Percentiles rank a stretch among this genome's conserved stretches.
These are phyloP conservation scores for Gambusia holbrooki DNA, from an alignment of 2,113 vertebrate genomes.

Conservation along the genomic window DNA sequence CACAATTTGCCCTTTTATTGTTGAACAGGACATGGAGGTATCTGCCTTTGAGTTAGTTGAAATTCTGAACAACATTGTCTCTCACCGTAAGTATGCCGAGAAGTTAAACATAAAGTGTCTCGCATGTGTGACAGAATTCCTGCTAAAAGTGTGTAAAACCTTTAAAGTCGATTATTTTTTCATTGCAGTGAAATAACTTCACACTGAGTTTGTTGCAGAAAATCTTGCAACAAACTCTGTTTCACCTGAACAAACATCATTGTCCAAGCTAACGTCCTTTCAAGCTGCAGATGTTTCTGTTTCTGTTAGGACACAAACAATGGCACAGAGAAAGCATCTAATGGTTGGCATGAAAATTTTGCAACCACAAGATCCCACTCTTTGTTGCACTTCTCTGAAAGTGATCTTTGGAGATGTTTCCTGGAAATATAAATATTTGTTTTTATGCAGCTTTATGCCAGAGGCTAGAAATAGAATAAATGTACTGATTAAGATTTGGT, in stretches of 20 bases:
- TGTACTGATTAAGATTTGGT: no score
- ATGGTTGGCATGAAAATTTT: not conserved
- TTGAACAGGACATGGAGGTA: constrained; percentile 83
- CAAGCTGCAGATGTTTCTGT: not conserved
- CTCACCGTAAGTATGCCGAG: constrained; percentile 75
- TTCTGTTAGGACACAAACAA: not conserved
- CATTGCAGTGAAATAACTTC: not conserved
- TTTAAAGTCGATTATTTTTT: not conserved
- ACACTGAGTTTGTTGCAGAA: no score
- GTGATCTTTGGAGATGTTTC: no score
- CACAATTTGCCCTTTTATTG: not conserved
- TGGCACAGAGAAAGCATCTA: not conserved
- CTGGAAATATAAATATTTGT: no score
- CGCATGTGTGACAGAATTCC: no score
- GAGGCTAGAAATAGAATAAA: no score
- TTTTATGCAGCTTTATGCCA: no score
- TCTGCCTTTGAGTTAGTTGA: constrained; percentile 77
- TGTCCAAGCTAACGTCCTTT: not conserved
- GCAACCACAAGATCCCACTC: no score
- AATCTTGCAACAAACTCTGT: not conserved
- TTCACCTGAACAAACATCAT: not conserved
- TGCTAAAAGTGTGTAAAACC: not conserved
- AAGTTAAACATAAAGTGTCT: no score
- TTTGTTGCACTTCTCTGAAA: no score
- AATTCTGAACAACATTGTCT: constrained; percentile 81